Base-by-base conservation (phyloP, 1,140 invertebrate species). In the Linepithema humile region DNA sequence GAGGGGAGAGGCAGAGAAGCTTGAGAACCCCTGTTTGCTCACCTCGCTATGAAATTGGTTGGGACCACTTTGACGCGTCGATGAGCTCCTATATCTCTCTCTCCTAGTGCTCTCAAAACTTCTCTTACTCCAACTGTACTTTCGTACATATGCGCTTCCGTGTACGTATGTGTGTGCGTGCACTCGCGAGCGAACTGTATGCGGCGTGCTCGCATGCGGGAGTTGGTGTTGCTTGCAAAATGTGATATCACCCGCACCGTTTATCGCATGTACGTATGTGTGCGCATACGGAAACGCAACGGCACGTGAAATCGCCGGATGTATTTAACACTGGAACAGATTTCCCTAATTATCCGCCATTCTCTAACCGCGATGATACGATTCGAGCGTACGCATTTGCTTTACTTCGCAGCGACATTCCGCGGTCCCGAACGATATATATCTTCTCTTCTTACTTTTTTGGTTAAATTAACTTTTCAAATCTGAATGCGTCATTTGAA, bases 31-130 rank as follows among this genome's bases (percentile, higher is more conserved):
- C 90, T 91, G 88, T 89, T 91, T 91, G 91, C 89, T 92, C 90
- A 90, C 73, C 87, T 91, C 84, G 67, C 87, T 91, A 91, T 92
- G 90, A 91, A 92, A 92, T 92, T 92, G 91, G 87, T 82, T 85
- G 88, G 83, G 82, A 83, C 87, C 90, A 92, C 90, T 92, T 91
- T 91, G 91, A 91, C 91, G 90, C 91, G 89, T 86, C 90, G 91
- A 91, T 90, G 90, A 91, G 84, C 85, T 90, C 84, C 85, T 88
- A 85, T 90, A 80, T 59, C 73, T 80, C 35, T 80, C 75, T 69
- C 64, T 84, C 73, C 45, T 82, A 84, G 70, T 77, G 87, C 88
- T 83, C 80, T 89, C 84, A 86, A 89, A 89, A 89, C 87, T 89
- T 89, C 82, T 86, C 88, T 89, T 84, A 88, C 69, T 70, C 72